phyloP scores from a whole-genome alignment of 1,140 invertebrate genomes.

The Drosophila grimshawi region DNA sequence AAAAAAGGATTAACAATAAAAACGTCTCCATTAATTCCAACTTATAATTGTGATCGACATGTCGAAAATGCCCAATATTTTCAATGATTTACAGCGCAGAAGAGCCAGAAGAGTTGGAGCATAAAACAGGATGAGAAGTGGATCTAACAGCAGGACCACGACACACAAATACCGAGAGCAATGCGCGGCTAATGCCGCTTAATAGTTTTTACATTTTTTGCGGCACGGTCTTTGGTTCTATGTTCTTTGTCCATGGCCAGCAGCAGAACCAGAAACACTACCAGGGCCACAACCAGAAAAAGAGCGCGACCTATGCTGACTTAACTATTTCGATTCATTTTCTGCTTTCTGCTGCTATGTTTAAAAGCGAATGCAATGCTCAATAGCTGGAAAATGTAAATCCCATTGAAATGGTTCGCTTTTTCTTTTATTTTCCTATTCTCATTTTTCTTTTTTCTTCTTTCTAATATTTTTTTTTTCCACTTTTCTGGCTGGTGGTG shows the following conservation, averaged over 20 bases:
- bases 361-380: conserved; percentile 61
- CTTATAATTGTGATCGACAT: neutral
- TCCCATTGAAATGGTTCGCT: conserved; percentile 67
- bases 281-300: neutral
- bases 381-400: conserved; percentile 83
- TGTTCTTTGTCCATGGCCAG: conserved; percentile 56
- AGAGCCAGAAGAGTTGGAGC: neutral
- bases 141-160: conserved; percentile 31
- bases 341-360: conserved; percentile 19
- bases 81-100: conserved; percentile 36
- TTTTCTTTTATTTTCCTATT: conserved; percentile 34
- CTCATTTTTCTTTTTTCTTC: conserved; percentile 28
- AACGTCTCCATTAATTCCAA: neutral
- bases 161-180: conserved; percentile 72
- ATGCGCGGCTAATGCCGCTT: conserved; percentile 79
- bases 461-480: conserved; percentile 38
- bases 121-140: conserved; percentile 14
- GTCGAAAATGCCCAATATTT: conserved; percentile 24
- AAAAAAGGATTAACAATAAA: neutral
- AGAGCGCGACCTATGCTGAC: conserved; percentile 63
- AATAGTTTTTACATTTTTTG: conserved; percentile 81
- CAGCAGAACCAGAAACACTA: neutral
- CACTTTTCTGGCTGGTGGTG: conserved; percentile 48
- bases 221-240: conserved; percentile 62
- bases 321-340: conserved; percentile 67